Conservation (phyloP, 2,797 vertebrate genomes). For the Cryptoprocta ferox region DNA sequence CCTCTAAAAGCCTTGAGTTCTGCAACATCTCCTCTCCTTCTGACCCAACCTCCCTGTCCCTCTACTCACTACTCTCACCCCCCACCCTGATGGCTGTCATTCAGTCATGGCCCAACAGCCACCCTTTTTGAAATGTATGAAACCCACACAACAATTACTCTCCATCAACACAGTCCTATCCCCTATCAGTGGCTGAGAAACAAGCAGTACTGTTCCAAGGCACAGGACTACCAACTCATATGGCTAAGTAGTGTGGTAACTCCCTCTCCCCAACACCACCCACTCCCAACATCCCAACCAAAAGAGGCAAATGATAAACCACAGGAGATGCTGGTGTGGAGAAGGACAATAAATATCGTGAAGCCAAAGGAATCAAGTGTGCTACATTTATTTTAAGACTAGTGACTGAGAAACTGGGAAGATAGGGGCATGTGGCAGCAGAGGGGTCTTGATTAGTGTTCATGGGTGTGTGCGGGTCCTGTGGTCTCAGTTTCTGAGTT, state of each 20-base stretch:
- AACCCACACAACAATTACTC: not conserved
- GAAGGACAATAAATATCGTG: not conserved
- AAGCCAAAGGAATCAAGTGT: not conserved
- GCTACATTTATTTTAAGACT: not conserved
- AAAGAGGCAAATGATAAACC: not conserved
- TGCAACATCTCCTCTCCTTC: not conserved
- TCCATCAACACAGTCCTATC: not conserved
- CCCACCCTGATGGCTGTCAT: not conserved
- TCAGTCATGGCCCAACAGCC: not conserved
- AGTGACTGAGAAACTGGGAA: not conserved
- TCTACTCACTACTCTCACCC: not conserved
- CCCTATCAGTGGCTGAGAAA: not conserved
- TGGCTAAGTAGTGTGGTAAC: not conserved
- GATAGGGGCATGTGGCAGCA: not conserved
- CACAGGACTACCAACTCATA: not conserved
- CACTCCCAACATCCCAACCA: not conserved
- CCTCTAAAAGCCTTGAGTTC: not conserved
- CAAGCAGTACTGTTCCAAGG: not conserved
- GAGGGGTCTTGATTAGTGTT: not conserved
- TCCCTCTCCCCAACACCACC: not conserved
- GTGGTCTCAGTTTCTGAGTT: not conserved
- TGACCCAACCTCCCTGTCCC: not conserved
- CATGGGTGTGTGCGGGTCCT: not conserved
- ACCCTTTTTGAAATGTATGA: not conserved
- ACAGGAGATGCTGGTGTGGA: not conserved